Conservation (phyloP, 2,888 invertebrate species). For the Aspidapion aeneum region DNA sequence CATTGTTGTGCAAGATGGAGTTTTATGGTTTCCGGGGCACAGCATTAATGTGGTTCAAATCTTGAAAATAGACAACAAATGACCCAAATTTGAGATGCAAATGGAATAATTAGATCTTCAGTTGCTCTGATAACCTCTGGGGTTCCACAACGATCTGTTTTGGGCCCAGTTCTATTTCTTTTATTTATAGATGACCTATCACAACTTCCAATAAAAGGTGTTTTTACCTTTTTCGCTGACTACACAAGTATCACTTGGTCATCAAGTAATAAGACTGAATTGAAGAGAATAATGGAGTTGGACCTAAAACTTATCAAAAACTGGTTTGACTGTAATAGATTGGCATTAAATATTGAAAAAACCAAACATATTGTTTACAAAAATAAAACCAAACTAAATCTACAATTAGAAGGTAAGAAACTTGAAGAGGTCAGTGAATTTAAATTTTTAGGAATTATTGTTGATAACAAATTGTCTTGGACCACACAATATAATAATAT, state of each 20-base stretch:
- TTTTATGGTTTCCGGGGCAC: neutral
- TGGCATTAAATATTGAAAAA: neutral
- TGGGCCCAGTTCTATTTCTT: neutral
- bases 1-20: neutral
- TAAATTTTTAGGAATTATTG: neutral
- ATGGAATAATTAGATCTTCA: neutral
- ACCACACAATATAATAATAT: neutral
- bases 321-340: neutral
- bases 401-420: neutral
- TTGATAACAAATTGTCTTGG: neutral
- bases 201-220: neutral
- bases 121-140: neutral
- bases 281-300: neutral
- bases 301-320: neutral
- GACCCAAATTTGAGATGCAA: neutral
- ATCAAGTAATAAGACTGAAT: neutral
- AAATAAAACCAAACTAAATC: neutral
- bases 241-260: neutral
- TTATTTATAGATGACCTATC: neutral
- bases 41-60: neutral
- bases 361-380: neutral
- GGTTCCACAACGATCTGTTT: neutral
- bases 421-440: neutral
- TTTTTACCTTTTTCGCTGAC: neutral
- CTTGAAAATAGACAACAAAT: neutral